Evolutionary conservation across 2,113 vertebrate genomes (phyloP), one percentile per base, ranked within the genome.

Genomic region (Lasiurus cinereus): DNA sequence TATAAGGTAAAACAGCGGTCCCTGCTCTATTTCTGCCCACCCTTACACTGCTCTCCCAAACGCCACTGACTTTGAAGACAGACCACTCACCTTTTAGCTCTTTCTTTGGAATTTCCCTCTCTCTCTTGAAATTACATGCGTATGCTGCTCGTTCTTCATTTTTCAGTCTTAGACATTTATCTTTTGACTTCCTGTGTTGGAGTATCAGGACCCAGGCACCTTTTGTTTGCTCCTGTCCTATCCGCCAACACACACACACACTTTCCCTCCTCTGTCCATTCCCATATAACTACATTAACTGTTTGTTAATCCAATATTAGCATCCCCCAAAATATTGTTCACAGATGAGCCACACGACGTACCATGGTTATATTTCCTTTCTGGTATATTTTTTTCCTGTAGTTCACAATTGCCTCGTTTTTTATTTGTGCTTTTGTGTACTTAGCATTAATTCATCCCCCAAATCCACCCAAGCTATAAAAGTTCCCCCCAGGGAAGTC

Each of bases 281-380:
- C 27, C 52, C 6, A 19, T 24, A 39, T 5, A 82, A 66, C 6
- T n/a, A 29, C 48, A 29, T 50, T 4, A 6, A 33, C 6, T 79
- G 74, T 82, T 85, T 27, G 5, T 93, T 88, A 59, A 92, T 74
- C 59, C 43, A 80, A 21, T 56, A 67, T 62, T 82, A 79, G 78
- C 74, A 48, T 39, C 59, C 52, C 62, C 14, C 29, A 66, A 94
- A 76, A 59, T 56, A 62, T 21, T 85, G 64, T 39, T 56, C 83
- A 43, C 21, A 31, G 33, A 80, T 36, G 48, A 93, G 56, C 80
- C 83, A 91, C 56, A 36, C 46, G 27, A 56, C 1, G 0, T 29
- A 50, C 11, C 6, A 5, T 7, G 12, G 11, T 67, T 62, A 18
- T 29, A 62, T 79, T 76, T 95, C 66, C 54, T 78, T 91, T 83